phyloP scores from a whole-genome alignment of 2,797 vertebrate species.

The Tenualosa ilisha region DNA sequence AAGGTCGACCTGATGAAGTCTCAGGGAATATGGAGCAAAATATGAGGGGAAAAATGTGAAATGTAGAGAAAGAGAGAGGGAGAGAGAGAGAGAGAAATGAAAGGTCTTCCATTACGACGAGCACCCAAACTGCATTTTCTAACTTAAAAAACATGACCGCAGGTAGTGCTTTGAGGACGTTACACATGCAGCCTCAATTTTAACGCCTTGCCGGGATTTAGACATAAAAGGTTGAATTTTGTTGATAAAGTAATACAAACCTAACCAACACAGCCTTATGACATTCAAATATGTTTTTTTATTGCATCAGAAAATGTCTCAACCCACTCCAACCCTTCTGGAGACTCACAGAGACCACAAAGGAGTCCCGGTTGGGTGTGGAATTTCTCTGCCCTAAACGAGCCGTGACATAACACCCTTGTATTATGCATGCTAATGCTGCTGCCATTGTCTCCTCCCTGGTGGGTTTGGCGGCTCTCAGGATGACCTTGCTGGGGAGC shows the following conservation, averaged over 20 bases:
- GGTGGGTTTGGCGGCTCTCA: conserved; percentile 46
- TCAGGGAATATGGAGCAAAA: neutral
- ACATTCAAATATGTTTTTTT: neutral
- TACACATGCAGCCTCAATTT: neutral
- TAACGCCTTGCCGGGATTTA: neutral
- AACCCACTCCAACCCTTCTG: neutral
- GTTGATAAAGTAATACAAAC: neutral
- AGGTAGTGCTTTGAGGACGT: neutral
- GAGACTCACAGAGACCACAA: neutral
- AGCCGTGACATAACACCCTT: conserved; percentile 55
- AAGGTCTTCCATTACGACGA: neutral
- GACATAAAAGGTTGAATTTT: neutral
- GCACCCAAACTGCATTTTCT: neutral
- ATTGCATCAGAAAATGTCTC: conserved; percentile 17
- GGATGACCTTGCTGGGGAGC: conserved; percentile 70
- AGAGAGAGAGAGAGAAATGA: conserved; percentile 19
- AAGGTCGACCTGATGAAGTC: conserved; percentile 67
- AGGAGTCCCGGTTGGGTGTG: neutral
- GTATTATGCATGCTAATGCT: conserved; percentile 67
- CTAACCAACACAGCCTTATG: neutral
- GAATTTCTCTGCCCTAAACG: conserved; percentile 57
- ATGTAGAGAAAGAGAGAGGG: conserved; percentile 35
- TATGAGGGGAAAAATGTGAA: conserved; percentile 7
- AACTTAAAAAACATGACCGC: neutral
- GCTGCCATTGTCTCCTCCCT: conserved; percentile 39